Base-by-base conservation (phyloP, 2,113 vertebrate genomes). In the Pterocles orientalis region DNA sequence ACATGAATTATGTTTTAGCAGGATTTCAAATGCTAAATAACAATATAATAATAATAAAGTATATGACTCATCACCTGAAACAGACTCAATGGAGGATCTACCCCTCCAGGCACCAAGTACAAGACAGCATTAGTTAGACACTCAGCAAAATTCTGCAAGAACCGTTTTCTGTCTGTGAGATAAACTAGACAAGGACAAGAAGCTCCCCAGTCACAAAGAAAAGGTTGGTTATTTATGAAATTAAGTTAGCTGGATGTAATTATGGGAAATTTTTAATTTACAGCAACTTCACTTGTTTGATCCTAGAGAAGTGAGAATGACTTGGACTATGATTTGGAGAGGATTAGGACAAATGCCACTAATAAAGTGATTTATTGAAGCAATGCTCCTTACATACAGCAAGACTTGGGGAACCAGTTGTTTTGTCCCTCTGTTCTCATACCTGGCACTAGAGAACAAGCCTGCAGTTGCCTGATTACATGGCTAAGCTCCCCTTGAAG, bases 361-460 rank as follows among this genome's bases (percentile, higher is more conserved):
- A 70, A 34, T 28, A 43, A 71, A 77, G 47, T 26, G 41, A 41
- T 51, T 86, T 43, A 76, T 26, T 57, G 70, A 60, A 69, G 58
- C 57, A 83, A 43, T 80, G 43, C 2, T 14, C 23, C 41, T 57
- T 39, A 31, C 1, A 3, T 0, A 39, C 39, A 53, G 51, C 61
- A 77, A 54, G 53, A 26, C n/a, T 23, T n/a, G 41, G 33, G 48
- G 53, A 90, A 39, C 10, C 12, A 14, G 11, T 68, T 34, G 8
- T 36, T 53, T 34, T 64, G 66, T 19, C 20, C 28, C 39, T 43
- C 61, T 62, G 61, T 50, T 60, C 47, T 58, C 92, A 78, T 98
- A 99, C 99, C 99, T 98, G 99, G 99, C 72, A 99, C 99, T 15
- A 99, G 98, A 7, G 99, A 99, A 95, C 99, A 99, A 10, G 99